Evolutionary conservation across 2,113 vertebrate genomes (phyloP).

Genomic region (Indicator maculatus): DNA sequence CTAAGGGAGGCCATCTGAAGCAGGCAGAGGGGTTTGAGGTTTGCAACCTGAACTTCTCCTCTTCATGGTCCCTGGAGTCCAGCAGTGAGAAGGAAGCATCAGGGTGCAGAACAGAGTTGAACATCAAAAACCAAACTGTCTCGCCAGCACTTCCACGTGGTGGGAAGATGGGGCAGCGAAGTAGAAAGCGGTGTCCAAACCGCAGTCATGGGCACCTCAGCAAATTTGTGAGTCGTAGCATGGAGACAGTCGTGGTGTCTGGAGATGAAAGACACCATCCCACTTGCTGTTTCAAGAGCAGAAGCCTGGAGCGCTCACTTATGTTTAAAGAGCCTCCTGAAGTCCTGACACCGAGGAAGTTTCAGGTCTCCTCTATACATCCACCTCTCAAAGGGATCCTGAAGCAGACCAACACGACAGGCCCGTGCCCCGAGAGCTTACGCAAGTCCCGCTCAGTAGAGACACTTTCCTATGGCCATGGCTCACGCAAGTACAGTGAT

Average conservation of each 20-base stretch:
- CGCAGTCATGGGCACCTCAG: background rate
- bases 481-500: conserved; percentile 37
- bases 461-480: conserved; percentile 24
- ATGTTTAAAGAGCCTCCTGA: conserved; percentile 79
- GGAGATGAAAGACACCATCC: conserved; percentile 30
- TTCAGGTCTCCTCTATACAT: background rate
- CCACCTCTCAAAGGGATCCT: conserved; percentile 82
- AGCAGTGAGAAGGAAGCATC: conserved; percentile 76
- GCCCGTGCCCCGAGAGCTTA: conserved; percentile 50
- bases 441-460: conserved; percentile 79
- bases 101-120: conserved; percentile 51
- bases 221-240: conserved; percentile 67
- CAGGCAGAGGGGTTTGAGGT: conserved; percentile 60
- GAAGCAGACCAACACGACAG: conserved; percentile 73
- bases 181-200: conserved; percentile 28
- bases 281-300: conserved; percentile 62
- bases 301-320: conserved; percentile 75
- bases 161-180: conserved; percentile 51
- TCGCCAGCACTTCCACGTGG: background rate
- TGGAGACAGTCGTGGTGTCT: conserved; percentile 69
- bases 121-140: conserved; percentile 34
- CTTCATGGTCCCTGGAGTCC: conserved; percentile 66
- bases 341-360: conserved; percentile 70
- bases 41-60: conserved; percentile 62
- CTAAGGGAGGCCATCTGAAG: conserved; percentile 55